Evolutionary conservation across 2,797 vertebrate genomes (phyloP).

Genomic region (Pangasius macronema): DNA sequence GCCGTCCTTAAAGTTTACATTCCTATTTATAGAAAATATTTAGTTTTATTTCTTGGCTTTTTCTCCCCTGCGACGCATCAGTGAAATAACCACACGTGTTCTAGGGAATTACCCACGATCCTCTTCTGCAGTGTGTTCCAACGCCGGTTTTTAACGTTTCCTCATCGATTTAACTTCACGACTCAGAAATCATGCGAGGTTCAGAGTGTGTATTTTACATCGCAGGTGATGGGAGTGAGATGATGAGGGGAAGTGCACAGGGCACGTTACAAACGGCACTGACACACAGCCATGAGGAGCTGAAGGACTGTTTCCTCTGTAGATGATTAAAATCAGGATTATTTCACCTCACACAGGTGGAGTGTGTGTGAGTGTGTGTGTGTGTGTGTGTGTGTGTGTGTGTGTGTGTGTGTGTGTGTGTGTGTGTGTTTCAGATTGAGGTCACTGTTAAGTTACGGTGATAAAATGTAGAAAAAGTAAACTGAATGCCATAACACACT

Average conservation of each 20-base stretch:
- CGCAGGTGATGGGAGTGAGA: not conserved
- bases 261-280: not conserved
- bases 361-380: constrained; percentile 65
- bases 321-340: constrained; percentile 1
- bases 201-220: not conserved
- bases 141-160: not conserved
- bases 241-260: not conserved
- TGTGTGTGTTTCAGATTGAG: constrained; percentile 73
- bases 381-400: constrained; percentile 64
- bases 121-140: not conserved
- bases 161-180: not conserved
- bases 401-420: constrained; percentile 56
- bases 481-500: constrained; percentile 51
- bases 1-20: not conserved
- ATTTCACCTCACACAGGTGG: constrained; percentile 61
- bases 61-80: not conserved
- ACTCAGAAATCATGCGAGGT: no score
- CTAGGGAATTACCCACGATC: not conserved
- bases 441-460: constrained; percentile 83
- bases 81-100: not conserved
- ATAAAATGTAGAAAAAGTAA: constrained; percentile 72
- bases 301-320: not conserved
- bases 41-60: not conserved
- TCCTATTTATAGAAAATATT: not conserved
- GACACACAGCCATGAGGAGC: not conserved